Percentiles rank a stretch among this genome's conserved stretches.
These are phyloP conservation scores for Nesidiocoris tenuis DNA, from an alignment of 2,888 invertebrate genomes.

Conservation along the genomic window DNA sequence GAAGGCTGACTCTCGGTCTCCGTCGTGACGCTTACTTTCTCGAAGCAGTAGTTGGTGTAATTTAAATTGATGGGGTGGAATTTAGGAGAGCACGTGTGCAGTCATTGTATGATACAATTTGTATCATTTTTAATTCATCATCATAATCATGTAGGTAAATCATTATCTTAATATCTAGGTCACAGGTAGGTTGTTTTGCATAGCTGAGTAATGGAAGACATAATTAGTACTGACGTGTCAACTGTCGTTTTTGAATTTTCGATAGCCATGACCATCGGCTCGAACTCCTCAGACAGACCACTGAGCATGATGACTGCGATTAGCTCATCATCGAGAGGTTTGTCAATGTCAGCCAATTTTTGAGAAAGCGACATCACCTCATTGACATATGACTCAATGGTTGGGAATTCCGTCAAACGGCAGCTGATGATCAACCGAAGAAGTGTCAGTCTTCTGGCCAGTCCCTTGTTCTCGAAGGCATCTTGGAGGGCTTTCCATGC, in stretches of 20 bases:
- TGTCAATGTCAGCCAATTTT: neutral
- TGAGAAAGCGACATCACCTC: conserved; percentile 3
- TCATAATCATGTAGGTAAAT: no score
- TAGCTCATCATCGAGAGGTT: conserved; percentile 19
- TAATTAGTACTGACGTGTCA: no score
- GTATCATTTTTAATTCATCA: no score
- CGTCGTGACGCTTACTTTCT: neutral
- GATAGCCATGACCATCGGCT: neutral
- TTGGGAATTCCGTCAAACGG: neutral
- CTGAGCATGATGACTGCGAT: conserved; percentile 7
- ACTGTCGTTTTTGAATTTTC: neutral
- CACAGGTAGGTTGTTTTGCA: no score
- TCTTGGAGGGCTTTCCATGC: conserved; percentile 10
- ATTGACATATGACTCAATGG: conserved; percentile 3
- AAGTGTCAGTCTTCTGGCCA: neutral
- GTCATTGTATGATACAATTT: no score
- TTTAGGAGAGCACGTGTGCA: no score
- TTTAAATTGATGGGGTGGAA: no score
- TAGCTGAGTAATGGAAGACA: no score
- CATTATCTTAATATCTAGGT: no score
- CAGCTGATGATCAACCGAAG: neutral
- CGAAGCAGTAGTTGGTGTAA: neutral
- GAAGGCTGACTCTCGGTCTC: neutral
- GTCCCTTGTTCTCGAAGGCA: conserved; percentile 12
- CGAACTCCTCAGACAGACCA: neutral